These are phyloP conservation scores for Geotria australis DNA, from an alignment of 2,797 vertebrate species.

Conservation along the genomic window DNA sequence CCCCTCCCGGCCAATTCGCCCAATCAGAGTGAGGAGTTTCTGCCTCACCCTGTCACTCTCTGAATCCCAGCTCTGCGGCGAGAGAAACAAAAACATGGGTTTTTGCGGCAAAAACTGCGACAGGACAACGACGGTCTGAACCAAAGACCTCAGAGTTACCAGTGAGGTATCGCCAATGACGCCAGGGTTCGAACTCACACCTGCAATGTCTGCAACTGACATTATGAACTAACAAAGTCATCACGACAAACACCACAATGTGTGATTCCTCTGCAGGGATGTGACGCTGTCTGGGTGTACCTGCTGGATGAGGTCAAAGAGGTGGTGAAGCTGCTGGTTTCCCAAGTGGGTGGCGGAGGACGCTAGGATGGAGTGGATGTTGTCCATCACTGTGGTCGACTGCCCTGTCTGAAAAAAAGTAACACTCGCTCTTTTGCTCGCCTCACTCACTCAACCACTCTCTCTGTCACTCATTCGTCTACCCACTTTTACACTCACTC, in stretches of 20 bases:
- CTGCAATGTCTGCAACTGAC: too few species aligned
- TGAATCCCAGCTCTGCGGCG: conserved; percentile 63
- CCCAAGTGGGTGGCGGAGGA: conserved; percentile 92
- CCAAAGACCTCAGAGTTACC: too few species aligned
- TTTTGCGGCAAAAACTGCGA: background rate
- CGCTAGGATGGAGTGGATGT: conserved; percentile 90
- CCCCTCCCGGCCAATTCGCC: conserved; percentile 73
- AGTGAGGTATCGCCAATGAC: too few species aligned
- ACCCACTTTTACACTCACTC: background rate
- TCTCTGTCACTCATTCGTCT: too few species aligned
- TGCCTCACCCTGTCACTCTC: conserved; percentile 78
- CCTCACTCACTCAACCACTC: too few species aligned
- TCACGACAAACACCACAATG: too few species aligned
- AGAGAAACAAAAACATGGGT: conserved; percentile 1
- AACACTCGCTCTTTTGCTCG: background rate
- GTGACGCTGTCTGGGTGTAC: conserved; percentile 9
- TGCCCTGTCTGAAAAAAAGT: conserved; percentile 39
- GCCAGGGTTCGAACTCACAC: too few species aligned
- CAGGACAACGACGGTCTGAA: background rate
- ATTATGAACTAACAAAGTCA: too few species aligned
- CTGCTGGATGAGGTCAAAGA: conserved; percentile 92
- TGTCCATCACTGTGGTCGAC: conserved; percentile 93
- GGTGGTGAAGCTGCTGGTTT: conserved; percentile 77
- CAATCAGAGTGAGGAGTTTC: conserved; percentile 79
- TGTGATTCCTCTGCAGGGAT: too few species aligned